Evolutionary conservation across 2,113 vertebrate species (phyloP).

Genomic region (Fregetta grallaria): DNA sequence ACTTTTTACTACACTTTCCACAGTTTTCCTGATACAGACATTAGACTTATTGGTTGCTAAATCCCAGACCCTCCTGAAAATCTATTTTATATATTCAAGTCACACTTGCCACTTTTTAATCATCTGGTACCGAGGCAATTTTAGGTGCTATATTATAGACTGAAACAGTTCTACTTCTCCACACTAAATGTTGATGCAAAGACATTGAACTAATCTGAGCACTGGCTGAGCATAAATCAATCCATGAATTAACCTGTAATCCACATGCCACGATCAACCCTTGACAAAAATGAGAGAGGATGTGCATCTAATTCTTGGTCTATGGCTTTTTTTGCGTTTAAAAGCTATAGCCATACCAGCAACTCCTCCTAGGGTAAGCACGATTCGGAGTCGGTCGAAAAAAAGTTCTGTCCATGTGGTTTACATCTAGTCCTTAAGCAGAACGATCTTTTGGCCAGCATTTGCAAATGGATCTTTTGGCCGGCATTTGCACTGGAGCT

Average conservation of each 20-base stretch:
- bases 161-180: background rate
- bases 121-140: background rate
- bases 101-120: background rate
- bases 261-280: background rate
- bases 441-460: background rate
- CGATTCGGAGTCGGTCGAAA: background rate
- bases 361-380: background rate
- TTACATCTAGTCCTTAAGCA: background rate
- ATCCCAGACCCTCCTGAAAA: background rate
- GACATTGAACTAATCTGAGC: background rate
- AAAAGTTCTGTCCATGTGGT: background rate
- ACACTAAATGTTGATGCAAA: background rate
- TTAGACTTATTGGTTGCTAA: background rate
- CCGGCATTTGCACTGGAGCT: background rate
- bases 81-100: background rate
- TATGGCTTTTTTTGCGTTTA: background rate
- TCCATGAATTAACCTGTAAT: background rate
- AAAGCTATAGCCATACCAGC: background rate
- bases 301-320: background rate
- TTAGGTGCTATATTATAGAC: background rate
- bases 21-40: background rate
- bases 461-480: background rate
- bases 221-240: background rate
- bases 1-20: background rate
- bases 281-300: background rate